Conservation (phyloP, 1,140 invertebrate species). For the Drosophila bipectinata region DNA sequence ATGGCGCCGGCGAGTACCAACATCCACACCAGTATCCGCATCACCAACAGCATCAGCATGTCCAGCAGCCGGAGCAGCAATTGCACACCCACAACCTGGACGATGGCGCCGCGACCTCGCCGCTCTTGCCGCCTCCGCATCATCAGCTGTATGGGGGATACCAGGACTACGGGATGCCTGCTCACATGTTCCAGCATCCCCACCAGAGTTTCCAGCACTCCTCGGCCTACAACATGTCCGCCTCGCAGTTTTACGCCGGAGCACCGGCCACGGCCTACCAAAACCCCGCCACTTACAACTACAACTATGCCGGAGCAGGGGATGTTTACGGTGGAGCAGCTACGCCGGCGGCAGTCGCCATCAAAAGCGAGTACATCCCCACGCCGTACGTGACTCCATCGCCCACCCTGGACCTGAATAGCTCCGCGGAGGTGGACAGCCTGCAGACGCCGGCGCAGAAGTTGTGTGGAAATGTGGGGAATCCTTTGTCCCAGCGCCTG, state of each 20-base stretch:
- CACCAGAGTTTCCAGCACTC: slow-evolving; percentile 59
- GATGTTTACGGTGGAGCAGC: slow-evolving; percentile 47
- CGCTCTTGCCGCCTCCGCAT: slow-evolving; percentile 42
- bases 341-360: slow-evolving; percentile 26
- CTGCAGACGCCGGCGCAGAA: slow-evolving; percentile 54
- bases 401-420: slow-evolving; percentile 78
- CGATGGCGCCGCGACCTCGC: slow-evolving; percentile 47
- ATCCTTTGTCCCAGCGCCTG: slow-evolving; percentile 17
- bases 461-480: slow-evolving; percentile 16
- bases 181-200: slow-evolving; percentile 63
- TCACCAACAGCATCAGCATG: slow-evolving; percentile 42
- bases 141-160: slow-evolving; percentile 62
- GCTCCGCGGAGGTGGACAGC: slow-evolving; percentile 73
- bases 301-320: slow-evolving; percentile 48
- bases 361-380: slow-evolving; percentile 76
- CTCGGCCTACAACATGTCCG: slow-evolving; percentile 60
- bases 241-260: slow-evolving; percentile 65
- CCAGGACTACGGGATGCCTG: slow-evolving; percentile 69
- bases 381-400: slow-evolving; percentile 81
- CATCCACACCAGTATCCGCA: slow-evolving; percentile 51
- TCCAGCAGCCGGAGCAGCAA: slow-evolving; percentile 50
- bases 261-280: slow-evolving; percentile 55
- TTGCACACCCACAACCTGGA: slow-evolving; percentile 52
- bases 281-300: slow-evolving; percentile 55
- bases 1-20: slow-evolving; percentile 69